phyloP scores from a whole-genome alignment of 2,888 invertebrate genomes.

The Isoperla grammatica region DNA sequence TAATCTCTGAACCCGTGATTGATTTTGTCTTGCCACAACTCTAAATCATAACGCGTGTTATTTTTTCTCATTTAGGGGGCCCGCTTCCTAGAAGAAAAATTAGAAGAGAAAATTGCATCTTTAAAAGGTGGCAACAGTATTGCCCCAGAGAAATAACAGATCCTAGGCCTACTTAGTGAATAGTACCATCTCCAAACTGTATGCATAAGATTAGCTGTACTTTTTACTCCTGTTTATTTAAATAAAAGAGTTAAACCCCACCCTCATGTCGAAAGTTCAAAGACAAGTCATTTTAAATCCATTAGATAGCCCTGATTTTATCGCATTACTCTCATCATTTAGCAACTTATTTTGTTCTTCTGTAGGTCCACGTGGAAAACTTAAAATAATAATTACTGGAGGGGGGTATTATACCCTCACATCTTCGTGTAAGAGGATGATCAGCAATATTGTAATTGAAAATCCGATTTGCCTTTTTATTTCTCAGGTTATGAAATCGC shows the following conservation, averaged over 20 bases:
- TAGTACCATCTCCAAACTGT: too few species aligned
- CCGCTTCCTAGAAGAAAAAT: slow-evolving; percentile 15
- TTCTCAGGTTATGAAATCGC: slow-evolving; percentile 26
- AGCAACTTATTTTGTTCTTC: slow-evolving; percentile 19
- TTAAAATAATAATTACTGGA: slow-evolving; percentile 26
- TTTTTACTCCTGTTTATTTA: background rate
- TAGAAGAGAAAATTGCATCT: slow-evolving; percentile 22
- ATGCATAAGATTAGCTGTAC: too few species aligned
- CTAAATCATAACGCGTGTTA: too few species aligned
- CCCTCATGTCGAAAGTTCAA: background rate
- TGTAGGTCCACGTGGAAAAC: slow-evolving; percentile 25
- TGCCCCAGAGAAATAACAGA: background rate
- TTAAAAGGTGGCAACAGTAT: slow-evolving; percentile 13
- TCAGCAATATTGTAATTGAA: slow-evolving; percentile 20
- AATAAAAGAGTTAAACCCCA: background rate
- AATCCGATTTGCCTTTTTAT: slow-evolving; percentile 26
- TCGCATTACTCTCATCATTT: slow-evolving; percentile 20
- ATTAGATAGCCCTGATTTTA: slow-evolving; percentile 23
- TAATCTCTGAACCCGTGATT: too few species aligned
- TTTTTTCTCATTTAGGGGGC: slow-evolving; percentile 22
- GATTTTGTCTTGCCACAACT: too few species aligned
- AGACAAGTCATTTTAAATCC: slow-evolving; percentile 18
- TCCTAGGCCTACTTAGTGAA: background rate
- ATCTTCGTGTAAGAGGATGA: slow-evolving; percentile 23
- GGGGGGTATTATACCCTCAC: slow-evolving; percentile 24